These are phyloP conservation scores for Zaprionus obscuricornis DNA, from an alignment of 2,888 invertebrate genomes.

Conservation along the genomic window DNA sequence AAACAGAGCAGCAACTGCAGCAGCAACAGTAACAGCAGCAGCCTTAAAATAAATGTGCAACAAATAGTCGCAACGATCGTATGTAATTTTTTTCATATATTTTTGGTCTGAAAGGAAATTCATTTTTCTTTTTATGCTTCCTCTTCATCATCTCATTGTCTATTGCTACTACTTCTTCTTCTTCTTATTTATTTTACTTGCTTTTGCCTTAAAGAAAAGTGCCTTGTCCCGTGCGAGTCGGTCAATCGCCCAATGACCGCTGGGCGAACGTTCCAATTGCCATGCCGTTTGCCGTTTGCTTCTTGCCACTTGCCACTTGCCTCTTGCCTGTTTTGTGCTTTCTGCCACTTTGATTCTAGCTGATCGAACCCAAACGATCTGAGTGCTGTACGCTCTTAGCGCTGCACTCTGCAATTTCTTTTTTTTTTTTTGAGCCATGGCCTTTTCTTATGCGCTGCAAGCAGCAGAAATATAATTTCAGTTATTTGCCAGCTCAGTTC, in stretches of 20 bases:
- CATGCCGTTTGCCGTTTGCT: neutral
- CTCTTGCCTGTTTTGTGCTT: neutral
- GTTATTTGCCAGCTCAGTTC: conserved; percentile 71
- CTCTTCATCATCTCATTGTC: neutral
- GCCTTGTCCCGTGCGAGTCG: no score
- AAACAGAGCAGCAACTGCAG: neutral
- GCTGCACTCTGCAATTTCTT: conserved; percentile 56
- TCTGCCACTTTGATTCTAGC: conserved; percentile 13
- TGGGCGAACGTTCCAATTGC: conserved; percentile 58
- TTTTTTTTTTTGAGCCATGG: conserved; percentile 33
- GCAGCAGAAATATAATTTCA: conserved; percentile 65
- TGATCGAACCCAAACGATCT: conserved; percentile 52
- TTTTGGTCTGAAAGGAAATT: conserved; percentile 54
- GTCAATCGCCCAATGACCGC: conserved; percentile 60
- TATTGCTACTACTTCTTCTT: neutral
- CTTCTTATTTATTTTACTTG: neutral
- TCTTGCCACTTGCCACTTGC: neutral
- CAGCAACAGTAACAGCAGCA: neutral
- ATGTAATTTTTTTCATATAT: conserved; percentile 64
- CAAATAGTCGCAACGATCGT: conserved; percentile 32
- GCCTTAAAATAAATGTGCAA: conserved; percentile 7
- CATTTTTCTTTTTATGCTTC: conserved; percentile 27
- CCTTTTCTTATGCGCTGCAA: conserved; percentile 46
- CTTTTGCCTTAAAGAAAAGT: conserved; percentile 45
- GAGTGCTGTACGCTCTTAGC: no score